Conservation (phyloP, 2,113 vertebrate species). For the Perca flavescens region DNA sequence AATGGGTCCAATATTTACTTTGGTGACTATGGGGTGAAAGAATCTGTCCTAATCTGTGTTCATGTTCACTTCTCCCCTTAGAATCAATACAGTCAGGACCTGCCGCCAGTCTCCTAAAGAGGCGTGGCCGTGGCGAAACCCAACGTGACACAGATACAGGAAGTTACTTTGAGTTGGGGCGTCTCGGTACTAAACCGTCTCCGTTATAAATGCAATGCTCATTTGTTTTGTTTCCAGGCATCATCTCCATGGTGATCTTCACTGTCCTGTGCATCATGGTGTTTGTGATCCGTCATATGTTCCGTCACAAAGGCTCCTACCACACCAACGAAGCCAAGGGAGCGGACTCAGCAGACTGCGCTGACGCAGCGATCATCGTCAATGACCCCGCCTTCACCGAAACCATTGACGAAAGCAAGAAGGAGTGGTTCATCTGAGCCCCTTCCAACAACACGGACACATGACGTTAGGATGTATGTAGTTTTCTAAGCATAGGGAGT, state of each 20-base stretch:
- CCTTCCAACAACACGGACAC: constrained; percentile 1
- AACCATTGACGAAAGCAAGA: constrained; percentile 98
- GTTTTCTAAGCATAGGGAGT: constrained; percentile 47
- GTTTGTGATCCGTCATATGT: constrained; percentile 96
- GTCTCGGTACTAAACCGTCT: too few species aligned
- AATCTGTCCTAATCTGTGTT: too few species aligned
- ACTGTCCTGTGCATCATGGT: constrained; percentile 93
- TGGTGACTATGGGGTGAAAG: too few species aligned
- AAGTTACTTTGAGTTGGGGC: too few species aligned
- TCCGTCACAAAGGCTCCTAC: constrained; percentile 98
- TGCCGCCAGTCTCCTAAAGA: too few species aligned
- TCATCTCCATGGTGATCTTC: constrained; percentile 96
- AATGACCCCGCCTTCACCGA: constrained; percentile 99
- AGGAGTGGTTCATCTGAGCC: constrained; percentile 96
- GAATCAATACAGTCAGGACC: too few species aligned
- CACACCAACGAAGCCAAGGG: constrained; percentile 99
- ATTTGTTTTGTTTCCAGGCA: constrained; percentile 79
- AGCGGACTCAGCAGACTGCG: constrained; percentile 94
- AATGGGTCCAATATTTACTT: too few species aligned
- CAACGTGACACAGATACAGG: too few species aligned
- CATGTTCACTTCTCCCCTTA: too few species aligned
- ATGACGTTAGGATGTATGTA: constrained; percentile 74
- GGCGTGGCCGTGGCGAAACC: too few species aligned
- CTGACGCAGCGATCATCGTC: constrained; percentile 96
- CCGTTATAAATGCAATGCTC: background rate